Evolutionary conservation across 2,888 invertebrate genomes (phyloP).

Genomic region (Fissipunctia ypsillon): DNA sequence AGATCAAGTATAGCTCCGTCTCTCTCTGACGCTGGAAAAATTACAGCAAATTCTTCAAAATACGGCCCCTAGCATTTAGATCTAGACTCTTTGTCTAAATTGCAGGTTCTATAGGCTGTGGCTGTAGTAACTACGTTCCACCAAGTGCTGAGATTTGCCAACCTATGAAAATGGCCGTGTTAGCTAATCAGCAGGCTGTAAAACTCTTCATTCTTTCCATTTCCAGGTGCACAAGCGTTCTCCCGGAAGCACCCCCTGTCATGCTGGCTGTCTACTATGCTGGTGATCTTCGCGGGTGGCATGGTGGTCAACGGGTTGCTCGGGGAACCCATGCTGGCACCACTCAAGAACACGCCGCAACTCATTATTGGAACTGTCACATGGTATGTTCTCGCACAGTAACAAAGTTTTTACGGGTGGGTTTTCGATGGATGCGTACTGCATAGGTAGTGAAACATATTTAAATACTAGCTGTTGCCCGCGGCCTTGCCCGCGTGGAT

Average conservation of each 20-base stretch:
- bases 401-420: neutral
- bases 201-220: neutral
- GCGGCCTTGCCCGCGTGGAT: too few relatives aligned
- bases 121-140: too few relatives aligned
- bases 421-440: neutral
- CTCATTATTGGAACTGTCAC: slow-evolving; percentile 97
- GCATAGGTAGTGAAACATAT: neutral
- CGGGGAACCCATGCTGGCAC: slow-evolving; percentile 98
- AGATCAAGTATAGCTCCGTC: too few relatives aligned
- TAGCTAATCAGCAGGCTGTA: neutral
- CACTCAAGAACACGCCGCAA: slow-evolving; percentile 98
- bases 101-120: too few relatives aligned
- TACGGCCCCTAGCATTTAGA: too few relatives aligned
- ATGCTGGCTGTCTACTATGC: slow-evolving; percentile 99
- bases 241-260: slow-evolving; percentile 99
- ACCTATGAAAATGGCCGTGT: too few relatives aligned
- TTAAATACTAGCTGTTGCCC: too few relatives aligned
- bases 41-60: too few relatives aligned
- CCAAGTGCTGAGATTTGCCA: too few relatives aligned
- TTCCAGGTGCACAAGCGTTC: slow-evolving; percentile 95
- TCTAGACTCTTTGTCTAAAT: too few relatives aligned
- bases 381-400: slow-evolving; percentile 91
- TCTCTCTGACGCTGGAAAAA: too few relatives aligned
- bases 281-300: slow-evolving; percentile 99
- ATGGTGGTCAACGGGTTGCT: slow-evolving; percentile 98